Percentiles rank a stretch among this genome's conserved stretches.
phyloP scores from a whole-genome alignment of 2,797 vertebrate species.

The Anisognathus igniventris region DNA sequence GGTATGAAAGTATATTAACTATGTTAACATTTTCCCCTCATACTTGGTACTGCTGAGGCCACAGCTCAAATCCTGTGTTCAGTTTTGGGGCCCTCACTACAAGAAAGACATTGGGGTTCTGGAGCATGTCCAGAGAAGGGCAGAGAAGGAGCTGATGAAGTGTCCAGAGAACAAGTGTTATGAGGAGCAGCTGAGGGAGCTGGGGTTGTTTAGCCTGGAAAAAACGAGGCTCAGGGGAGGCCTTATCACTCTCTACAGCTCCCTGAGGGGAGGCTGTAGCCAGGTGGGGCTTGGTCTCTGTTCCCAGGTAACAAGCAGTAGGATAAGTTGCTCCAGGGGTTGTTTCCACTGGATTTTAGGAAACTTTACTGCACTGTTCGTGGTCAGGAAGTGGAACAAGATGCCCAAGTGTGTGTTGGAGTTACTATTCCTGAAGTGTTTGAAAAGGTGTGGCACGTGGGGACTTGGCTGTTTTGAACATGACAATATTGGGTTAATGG shows the following conservation, averaged over 20 bases:
- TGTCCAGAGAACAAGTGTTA: not conserved
- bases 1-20: not conserved
- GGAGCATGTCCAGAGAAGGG: not conserved
- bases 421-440: not conserved
- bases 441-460: not conserved
- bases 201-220: not conserved
- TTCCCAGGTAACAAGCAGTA: not conserved
- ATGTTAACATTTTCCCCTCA: not conserved
- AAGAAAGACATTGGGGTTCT: not conserved
- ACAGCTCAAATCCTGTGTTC: not conserved
- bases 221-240: not conserved
- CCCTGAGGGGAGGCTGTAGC: not conserved
- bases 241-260: rapidly evolving
- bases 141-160: not conserved
- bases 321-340: not conserved
- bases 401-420: not conserved
- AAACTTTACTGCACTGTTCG: not conserved
- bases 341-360: not conserved
- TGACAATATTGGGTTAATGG: not conserved
- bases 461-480: not conserved
- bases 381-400: not conserved
- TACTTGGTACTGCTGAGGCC: not conserved
- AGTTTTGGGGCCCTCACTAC: not conserved
- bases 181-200: not conserved
- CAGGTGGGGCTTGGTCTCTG: not conserved